Evolutionary conservation across 2,113 vertebrate genomes (phyloP).

Genomic region (Nannobrachium achirus): DNA sequence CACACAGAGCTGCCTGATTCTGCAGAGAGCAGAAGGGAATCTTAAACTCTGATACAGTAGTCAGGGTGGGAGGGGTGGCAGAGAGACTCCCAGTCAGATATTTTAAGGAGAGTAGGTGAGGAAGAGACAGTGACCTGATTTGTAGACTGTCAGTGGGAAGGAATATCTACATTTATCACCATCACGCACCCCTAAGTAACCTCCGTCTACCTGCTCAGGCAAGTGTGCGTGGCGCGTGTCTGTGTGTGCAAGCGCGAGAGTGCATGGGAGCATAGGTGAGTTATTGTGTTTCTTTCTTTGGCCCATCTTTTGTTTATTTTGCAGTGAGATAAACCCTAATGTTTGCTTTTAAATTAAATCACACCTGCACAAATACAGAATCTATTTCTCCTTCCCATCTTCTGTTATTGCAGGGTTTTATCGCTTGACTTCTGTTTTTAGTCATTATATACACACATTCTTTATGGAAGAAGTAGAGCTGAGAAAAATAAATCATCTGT

Average conservation of each 20-base stretch:
- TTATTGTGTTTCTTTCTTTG: constrained; percentile 18
- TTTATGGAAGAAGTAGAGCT: no score
- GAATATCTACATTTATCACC: constrained; percentile 23
- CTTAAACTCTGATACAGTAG: neutral
- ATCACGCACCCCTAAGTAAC: constrained; percentile 5
- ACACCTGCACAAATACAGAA: no score
- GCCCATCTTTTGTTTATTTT: no score
- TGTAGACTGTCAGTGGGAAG: constrained; percentile 4
- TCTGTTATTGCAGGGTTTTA: no score
- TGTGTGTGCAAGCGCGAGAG: neutral
- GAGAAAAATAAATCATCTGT: no score
- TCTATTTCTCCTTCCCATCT: no score
- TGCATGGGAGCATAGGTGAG: neutral
- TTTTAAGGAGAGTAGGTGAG: constrained; percentile 12
- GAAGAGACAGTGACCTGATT: constrained; percentile 23
- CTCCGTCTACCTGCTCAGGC: neutral
- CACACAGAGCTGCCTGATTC: neutral
- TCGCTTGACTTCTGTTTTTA: no score
- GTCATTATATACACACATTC: no score
- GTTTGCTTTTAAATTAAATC: no score
- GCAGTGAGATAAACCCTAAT: no score
- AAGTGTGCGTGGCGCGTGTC: neutral
- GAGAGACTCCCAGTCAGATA: constrained; percentile 22
- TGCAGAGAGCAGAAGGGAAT: neutral
- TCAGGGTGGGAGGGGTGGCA: constrained; percentile 18